These are phyloP conservation scores for Glomeris maerens DNA, from an alignment of 1,140 invertebrate genomes.

Conservation along the genomic window DNA sequence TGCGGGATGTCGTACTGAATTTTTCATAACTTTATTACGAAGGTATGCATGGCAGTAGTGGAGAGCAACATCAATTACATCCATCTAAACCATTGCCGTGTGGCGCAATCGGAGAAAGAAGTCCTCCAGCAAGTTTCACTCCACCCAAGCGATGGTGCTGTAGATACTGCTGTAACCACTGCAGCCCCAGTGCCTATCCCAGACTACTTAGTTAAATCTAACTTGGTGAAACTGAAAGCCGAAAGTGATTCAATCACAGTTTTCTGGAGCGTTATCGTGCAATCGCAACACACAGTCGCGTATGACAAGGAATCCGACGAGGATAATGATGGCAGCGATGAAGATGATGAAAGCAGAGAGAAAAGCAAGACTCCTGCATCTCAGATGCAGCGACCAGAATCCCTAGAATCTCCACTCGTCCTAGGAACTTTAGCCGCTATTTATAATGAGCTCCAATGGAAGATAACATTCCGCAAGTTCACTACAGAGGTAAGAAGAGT, in stretches of 20 bases:
- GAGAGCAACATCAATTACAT: conserved; percentile 9
- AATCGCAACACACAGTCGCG: neutral
- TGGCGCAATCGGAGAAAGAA: conserved; percentile 1
- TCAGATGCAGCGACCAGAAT: neutral
- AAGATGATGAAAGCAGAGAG: neutral
- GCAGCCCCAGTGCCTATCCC: neutral
- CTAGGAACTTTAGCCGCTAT: neutral
- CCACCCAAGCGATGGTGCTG: neutral
- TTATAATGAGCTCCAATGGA: conserved; percentile 2
- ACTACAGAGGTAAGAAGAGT: too few species aligned
- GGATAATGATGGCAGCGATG: neutral
- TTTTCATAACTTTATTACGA: too few species aligned
- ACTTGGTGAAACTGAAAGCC: neutral
- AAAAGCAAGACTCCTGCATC: neutral
- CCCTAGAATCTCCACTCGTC: conserved; percentile 2
- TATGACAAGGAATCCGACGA: neutral
- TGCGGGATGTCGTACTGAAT: too few species aligned
- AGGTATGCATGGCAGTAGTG: conserved; percentile 7
- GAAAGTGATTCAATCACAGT: neutral
- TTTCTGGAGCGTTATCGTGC: neutral
- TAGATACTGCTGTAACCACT: neutral
- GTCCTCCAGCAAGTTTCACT: neutral
- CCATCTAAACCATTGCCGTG: conserved; percentile 10
- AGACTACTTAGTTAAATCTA: neutral
- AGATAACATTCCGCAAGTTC: neutral